Base-by-base conservation (phyloP, 2,888 invertebrate species). In the Spilarctia lutea region DNA sequence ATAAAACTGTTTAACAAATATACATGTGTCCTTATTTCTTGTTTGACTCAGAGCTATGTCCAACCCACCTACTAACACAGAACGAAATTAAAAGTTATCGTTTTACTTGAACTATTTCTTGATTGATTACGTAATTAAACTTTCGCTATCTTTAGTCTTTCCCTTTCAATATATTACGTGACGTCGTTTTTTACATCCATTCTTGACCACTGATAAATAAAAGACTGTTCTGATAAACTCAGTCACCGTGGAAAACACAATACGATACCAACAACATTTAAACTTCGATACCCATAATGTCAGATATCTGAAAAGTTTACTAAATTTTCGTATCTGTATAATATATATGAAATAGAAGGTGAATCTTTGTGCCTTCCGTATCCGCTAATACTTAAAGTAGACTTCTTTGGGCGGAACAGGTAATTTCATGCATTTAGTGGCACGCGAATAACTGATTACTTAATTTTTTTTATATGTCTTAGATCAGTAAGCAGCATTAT, bases 121-220 rank as follows among this genome's bases (percentile, higher is more conserved):
- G 65, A 73, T 33, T 42, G 74, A 78, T 94, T 93, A 86, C 89
- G 88, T 86, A 93, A 92, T 87, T 80, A 78, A 79, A 93, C 94
- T 95, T 94, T 95, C 94, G 87, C 93, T 91, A 80, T 90, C 90
- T 81, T n/a, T 65, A 65, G 83, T 63, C 27, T 63, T 63, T 63
- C 18, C 18, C 63, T 63, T 63, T 75, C 89, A 88, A 92, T 93
- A 88, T 86, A 90, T 94, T 95, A 95, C 94, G 94, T 94, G 94
- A 94, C 86, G 82, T 79, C 77, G 83, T 89, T 91, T 91, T 86
- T 92, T 92, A 88, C 82, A 80, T 83, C 83, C 90, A 71, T 89
- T 81, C 84, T 85, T 87, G 80, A 88, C 82, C 82, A 85, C 85
- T 76, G 79, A 69, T 82, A 86, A 86, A 89, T 82, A 88, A 86